Conservation (phyloP, 2,113 vertebrate genomes). For the Mola mola region DNA sequence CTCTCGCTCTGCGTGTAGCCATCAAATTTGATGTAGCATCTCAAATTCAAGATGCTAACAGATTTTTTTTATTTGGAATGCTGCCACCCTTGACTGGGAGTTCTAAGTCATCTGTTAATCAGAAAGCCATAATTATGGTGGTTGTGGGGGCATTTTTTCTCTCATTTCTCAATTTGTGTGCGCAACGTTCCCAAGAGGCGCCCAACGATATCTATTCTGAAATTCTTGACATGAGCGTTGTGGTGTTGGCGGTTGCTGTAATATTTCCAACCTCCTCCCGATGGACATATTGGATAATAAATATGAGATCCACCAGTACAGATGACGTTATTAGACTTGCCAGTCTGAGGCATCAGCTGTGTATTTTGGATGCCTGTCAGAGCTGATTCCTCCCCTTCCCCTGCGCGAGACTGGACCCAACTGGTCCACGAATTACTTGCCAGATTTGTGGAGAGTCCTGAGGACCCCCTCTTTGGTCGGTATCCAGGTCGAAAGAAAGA, state of each 20-base stretch:
- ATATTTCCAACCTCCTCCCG: constrained; percentile 56
- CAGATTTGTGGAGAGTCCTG: constrained; percentile 59
- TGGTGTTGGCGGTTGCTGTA: constrained; percentile 52
- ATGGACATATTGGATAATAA: constrained; percentile 74
- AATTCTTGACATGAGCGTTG: constrained; percentile 48
- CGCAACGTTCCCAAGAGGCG: constrained; percentile 41
- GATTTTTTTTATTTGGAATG: constrained; percentile 53
- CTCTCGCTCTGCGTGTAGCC: constrained; percentile 27
- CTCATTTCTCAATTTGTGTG: constrained; percentile 41
- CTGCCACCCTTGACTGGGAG: constrained; percentile 33
- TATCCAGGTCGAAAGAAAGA: constrained; percentile 63
- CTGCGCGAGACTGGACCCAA: constrained; percentile 51
- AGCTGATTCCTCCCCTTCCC: constrained; percentile 34
- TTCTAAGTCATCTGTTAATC: constrained; percentile 61
- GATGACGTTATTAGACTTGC: constrained; percentile 75
- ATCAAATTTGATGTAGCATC: constrained; percentile 53
- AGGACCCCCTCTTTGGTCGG: constrained; percentile 49
- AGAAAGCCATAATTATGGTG: constrained; percentile 44
- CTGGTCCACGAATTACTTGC: constrained; percentile 68
- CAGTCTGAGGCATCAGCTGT: constrained; percentile 74
- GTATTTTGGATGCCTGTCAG: constrained; percentile 70
- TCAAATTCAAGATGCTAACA: constrained; percentile 63
- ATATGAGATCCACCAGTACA: constrained; percentile 67
- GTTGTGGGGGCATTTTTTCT: constrained; percentile 37
- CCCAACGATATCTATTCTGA: constrained; percentile 44